Evolutionary conservation across 2,888 invertebrate genomes (phyloP).

Genomic region (Graphium colonna): DNA sequence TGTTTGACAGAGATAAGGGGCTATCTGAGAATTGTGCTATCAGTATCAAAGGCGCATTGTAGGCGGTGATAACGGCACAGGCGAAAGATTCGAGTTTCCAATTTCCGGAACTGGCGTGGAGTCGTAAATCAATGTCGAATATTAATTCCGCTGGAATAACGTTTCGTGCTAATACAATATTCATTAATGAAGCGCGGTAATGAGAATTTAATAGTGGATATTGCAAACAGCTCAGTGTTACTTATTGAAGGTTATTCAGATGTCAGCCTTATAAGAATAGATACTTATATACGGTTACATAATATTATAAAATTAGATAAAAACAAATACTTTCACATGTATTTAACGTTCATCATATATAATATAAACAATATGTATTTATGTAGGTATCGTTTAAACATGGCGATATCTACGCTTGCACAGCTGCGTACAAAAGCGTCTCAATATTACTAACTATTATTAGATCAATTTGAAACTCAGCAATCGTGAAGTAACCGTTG

Average conservation of each 20-base stretch:
- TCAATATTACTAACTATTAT: slow-evolving; percentile 47
- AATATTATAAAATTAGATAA: background rate
- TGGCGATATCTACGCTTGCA: slow-evolving; percentile 54
- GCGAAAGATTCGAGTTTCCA: slow-evolving; percentile 1
- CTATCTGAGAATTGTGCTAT: slow-evolving; percentile 13
- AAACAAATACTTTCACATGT: background rate
- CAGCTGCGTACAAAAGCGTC: slow-evolving; percentile 50
- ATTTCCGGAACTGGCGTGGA: background rate
- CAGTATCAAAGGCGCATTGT: slow-evolving; percentile 7
- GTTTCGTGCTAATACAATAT: background rate
- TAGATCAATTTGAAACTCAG: slow-evolving; percentile 49
- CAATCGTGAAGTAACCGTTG: slow-evolving; percentile 39
- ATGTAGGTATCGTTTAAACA: slow-evolving; percentile 47
- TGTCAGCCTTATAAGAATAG: no score
- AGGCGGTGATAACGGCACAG: slow-evolving; percentile 2
- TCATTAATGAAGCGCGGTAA: background rate
- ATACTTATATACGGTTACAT: background rate
- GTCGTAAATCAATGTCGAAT: background rate
- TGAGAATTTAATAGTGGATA: no score
- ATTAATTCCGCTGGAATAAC: background rate
- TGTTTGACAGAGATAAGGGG: slow-evolving; percentile 13
- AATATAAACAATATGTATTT: background rate
- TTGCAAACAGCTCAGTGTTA: no score
- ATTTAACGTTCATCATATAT: background rate
- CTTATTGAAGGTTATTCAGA: no score